Evolutionary conservation across 2,797 vertebrate genomes (phyloP).

Genomic region (Muscicapa comitata): DNA sequence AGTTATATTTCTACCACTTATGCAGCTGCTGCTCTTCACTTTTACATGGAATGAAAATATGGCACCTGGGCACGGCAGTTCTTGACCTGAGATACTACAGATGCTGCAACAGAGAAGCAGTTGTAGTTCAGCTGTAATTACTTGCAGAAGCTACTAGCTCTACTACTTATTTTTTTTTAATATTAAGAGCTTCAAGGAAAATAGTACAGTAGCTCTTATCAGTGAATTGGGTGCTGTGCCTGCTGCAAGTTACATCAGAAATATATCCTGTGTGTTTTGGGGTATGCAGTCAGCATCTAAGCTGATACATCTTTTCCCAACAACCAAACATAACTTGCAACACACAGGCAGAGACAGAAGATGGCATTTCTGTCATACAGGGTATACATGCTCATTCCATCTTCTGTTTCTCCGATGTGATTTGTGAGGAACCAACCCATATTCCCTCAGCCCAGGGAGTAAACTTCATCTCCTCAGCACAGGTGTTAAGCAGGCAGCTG

Average conservation of each 20-base stretch:
- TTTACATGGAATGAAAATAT: not conserved
- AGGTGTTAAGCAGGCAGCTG: not conserved
- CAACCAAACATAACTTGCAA: not conserved
- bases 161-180: not conserved
- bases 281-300: not conserved
- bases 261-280: not conserved
- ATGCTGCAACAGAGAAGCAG: not conserved
- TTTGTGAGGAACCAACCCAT: not conserved
- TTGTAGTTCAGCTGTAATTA: not conserved
- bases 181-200: not conserved
- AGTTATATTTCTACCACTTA: not conserved
- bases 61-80: not conserved
- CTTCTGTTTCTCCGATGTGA: not conserved
- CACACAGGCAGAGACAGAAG: not conserved
- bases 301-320: not conserved
- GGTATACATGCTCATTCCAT: not conserved
- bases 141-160: not conserved
- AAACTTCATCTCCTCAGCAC: not conserved
- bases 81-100: not conserved
- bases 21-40: not conserved
- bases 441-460: not conserved
- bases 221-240: not conserved
- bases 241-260: not conserved
- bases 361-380: slow-evolving; percentile 12
- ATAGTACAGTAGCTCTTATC: not conserved